Evolutionary conservation across 2,113 vertebrate species (phyloP).

Genomic region (Pandion haliaetus): DNA sequence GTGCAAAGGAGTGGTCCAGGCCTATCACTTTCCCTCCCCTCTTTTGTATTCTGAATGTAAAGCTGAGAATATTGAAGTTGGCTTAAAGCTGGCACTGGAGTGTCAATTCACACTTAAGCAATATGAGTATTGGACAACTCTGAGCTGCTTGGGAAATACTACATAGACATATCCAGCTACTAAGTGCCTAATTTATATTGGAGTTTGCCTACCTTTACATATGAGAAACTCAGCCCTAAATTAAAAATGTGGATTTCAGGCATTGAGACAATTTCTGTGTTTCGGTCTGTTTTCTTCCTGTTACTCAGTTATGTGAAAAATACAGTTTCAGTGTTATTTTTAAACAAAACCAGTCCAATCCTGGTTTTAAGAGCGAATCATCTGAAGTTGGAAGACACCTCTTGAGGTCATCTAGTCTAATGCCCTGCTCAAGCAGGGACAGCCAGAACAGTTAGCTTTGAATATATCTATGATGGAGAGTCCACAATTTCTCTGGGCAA

Average conservation of each 20-base stretch:
- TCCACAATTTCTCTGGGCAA: not conserved
- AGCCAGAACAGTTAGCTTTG: not conserved
- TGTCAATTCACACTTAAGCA: not conserved
- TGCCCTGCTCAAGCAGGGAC: not conserved
- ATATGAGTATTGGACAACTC: not conserved
- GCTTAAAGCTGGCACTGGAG: not conserved
- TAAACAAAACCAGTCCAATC: not conserved
- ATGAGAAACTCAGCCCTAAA: not conserved
- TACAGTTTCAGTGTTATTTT: not conserved
- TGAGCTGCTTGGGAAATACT: not conserved
- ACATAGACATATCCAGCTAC: not conserved
- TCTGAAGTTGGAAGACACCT: not conserved
- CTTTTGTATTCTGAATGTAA: not conserved
- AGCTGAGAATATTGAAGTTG: not conserved
- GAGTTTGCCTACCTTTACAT: fast-evolving
- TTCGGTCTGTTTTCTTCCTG: not conserved
- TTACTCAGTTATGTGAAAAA: not conserved
- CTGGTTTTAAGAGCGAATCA: not conserved
- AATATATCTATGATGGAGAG: not conserved
- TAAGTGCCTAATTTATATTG: not conserved
- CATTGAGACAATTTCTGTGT: not conserved
- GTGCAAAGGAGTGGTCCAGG: not conserved
- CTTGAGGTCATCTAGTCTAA: not conserved
- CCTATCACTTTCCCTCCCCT: not conserved
- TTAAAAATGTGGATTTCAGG: not conserved